phyloP scores from a whole-genome alignment of 2,797 vertebrate genomes.

The Phoxinus dragarum region DNA sequence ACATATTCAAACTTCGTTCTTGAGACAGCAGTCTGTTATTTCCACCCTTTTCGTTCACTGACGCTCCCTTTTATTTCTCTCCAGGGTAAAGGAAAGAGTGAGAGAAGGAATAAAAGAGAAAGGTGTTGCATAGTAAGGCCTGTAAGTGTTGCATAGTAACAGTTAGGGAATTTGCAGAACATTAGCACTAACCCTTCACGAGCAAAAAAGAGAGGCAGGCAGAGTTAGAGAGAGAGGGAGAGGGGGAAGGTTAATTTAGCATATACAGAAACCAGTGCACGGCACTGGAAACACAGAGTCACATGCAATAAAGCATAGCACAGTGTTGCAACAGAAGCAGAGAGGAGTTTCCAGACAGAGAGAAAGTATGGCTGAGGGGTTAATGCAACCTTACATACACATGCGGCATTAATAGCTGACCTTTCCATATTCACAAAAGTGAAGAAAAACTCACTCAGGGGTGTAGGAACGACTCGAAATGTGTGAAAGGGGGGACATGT shows the following conservation, averaged over 20 bases:
- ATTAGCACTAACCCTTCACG: conserved; percentile 61
- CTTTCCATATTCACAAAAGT: conserved; percentile 11
- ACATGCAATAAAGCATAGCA: conserved; percentile 78
- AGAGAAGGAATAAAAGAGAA: conserved; percentile 69
- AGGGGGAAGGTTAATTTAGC: conserved; percentile 64
- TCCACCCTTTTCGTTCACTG: conserved; percentile 67
- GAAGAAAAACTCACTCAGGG: conserved; percentile 19
- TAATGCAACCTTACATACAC: conserved; percentile 47
- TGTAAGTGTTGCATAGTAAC: conserved; percentile 79
- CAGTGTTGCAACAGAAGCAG: conserved; percentile 71
- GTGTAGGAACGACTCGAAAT: conserved; percentile 14
- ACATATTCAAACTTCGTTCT: conserved; percentile 61
- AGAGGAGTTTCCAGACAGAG: conserved; percentile 74
- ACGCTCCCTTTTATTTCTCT: conserved; percentile 66
- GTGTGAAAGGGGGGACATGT: background rate
- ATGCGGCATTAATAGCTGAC: conserved; percentile 31
- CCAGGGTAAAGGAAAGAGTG: conserved; percentile 66
- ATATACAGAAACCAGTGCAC: conserved; percentile 58
- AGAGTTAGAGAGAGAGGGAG: conserved; percentile 13
- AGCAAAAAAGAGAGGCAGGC: conserved; percentile 48
- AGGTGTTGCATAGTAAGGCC: conserved; percentile 66
- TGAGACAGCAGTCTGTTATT: conserved; percentile 80
- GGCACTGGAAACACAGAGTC: conserved; percentile 79
- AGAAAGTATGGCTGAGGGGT: conserved; percentile 64
- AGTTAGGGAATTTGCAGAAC: conserved; percentile 69